A percentile compares a stretch with the other conserved stretches of the same genome.
phyloP scores from a whole-genome alignment of 2,113 vertebrate species.

The Aramus guarauna region DNA sequence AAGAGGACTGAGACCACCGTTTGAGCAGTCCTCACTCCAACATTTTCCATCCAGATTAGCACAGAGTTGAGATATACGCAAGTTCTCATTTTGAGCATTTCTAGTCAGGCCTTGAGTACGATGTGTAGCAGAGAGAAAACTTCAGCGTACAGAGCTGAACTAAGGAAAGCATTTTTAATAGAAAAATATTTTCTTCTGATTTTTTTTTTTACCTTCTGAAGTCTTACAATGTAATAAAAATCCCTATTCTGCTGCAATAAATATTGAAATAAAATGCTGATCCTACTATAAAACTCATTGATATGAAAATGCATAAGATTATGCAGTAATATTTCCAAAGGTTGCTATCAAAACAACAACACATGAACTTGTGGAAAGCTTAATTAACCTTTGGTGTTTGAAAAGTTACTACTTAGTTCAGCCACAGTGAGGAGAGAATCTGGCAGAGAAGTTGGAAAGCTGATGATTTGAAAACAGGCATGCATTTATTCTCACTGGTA shows the following conservation, averaged over 20 bases:
- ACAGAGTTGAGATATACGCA: not conserved
- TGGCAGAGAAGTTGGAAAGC: not conserved
- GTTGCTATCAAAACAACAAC: not conserved
- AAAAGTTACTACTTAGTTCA: not conserved
- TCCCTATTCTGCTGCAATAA: not conserved
- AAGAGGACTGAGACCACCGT: not conserved
- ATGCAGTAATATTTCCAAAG: not conserved
- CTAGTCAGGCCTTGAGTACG: not conserved
- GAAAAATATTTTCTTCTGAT: not conserved
- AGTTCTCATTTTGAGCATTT: not conserved
- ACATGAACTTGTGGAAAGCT: not conserved
- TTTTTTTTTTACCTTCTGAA: not conserved
- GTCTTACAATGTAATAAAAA: not conserved
- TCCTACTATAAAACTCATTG: not conserved
- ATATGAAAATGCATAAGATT: not conserved
- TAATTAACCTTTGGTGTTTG: slow-evolving; percentile 11
- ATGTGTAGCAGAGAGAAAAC: not conserved
- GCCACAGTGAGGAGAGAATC: not conserved
- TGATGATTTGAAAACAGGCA: not conserved
- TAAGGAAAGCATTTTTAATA: not conserved
- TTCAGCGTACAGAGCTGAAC: not conserved
- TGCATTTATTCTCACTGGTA: not conserved
- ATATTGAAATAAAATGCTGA: not conserved
- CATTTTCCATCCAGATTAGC: not conserved
- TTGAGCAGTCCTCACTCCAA: not conserved